Conservation (phyloP, 2,888 invertebrate species). For the Gastracanthus pulcherrimus region DNA sequence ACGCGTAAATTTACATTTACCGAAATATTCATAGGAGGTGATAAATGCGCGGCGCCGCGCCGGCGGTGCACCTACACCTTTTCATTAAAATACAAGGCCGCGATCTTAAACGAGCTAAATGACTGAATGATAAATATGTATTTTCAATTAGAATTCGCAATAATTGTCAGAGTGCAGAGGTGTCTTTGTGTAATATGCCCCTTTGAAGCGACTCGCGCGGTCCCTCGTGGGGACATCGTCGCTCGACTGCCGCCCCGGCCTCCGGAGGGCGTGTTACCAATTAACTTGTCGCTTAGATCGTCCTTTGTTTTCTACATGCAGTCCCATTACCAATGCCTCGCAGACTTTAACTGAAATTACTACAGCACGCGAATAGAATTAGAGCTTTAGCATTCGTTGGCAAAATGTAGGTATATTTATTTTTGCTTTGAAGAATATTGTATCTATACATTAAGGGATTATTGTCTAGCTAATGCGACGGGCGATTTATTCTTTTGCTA, state of each 20-base stretch:
- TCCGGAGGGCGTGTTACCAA: constrained; percentile 32
- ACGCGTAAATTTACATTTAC: constrained; percentile 11
- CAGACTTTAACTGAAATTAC: no score
- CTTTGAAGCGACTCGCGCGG: background rate
- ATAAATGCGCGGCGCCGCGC: background rate
- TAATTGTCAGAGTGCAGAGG: background rate
- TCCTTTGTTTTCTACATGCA: constrained; percentile 15
- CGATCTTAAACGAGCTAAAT: background rate
- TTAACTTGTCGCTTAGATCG: constrained; percentile 27
- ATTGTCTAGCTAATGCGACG: no score
- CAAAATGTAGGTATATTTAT: no score
- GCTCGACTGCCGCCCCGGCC: background rate
- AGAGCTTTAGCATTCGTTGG: no score
- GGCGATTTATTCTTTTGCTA: no score
- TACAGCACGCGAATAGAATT: no score
- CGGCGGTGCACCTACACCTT: background rate
- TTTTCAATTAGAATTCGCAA: constrained; percentile 37
- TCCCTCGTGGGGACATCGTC: background rate
- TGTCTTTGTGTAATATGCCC: background rate
- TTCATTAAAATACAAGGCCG: constrained; percentile 40
- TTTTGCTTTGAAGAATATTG: no score
- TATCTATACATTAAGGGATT: no score
- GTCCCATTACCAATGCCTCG: background rate
- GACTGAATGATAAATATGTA: constrained; percentile 25
- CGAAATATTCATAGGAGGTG: constrained; percentile 39